Base-by-base conservation (phyloP, 2,888 invertebrate species). In the Gryllus longicercus region DNA sequence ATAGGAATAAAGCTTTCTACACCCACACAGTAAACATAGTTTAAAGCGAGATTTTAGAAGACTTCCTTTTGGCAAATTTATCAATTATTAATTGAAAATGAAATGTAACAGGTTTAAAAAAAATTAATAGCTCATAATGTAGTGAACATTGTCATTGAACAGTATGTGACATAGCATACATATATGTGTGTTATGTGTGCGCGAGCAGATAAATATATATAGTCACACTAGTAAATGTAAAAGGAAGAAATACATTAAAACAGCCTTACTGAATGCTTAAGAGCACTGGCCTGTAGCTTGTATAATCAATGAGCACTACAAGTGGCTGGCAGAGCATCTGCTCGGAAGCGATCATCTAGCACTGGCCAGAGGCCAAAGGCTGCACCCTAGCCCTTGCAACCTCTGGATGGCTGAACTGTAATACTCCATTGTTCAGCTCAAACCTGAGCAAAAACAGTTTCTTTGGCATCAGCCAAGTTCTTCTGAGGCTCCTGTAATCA, bases 401-500 rank as follows among this genome's bases (percentile, higher is more conserved):
- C 38, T 38, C 38, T 38, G 38, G 38, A 38, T 38, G 38, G 38
- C 38, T 38, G 38, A 38, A 38, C 38, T 38, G 38, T 38, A 38
- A 38, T 38, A 38, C 38, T 38, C 38, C 38, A 38, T 38, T 16
- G 16, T n/a, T 63, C 63, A 63, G 63, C 63, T 63, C n/a, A 63
- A 14, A 63, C 63, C 63, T 63, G 63, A 38, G 38, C 38, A 38
- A 38, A 38, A 38, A 38, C 38, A 38, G 38, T 38, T 38, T 38
- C 38, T 38, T 38, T 38, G 38, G 38, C 38, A 38, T 79, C 79
- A 79, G 18, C 79, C 79, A 79, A 76, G 75, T 75, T 79, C 79
- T 51, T 76, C 79, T 25, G 79, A 76, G 16, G 51, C 25, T 25
- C 79, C 79, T 79, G 50, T 25, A 51, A 74, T 12, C 21, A 79